Evolutionary conservation across 2,888 invertebrate genomes (phyloP).

Genomic region (Microlaimidae sp.): DNA sequence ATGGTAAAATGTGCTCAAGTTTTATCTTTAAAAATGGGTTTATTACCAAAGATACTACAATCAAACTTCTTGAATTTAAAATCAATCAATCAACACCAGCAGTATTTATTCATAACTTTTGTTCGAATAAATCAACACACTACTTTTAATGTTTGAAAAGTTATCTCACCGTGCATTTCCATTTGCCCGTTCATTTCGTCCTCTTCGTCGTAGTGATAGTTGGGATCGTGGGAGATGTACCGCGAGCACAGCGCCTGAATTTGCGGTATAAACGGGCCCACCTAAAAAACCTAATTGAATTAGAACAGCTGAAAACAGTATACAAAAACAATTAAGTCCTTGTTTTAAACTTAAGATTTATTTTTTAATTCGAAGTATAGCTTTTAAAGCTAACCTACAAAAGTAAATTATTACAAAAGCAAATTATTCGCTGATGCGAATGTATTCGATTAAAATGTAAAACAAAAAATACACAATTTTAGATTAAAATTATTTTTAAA

Average conservation of each 20-base stretch:
- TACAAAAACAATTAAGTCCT: neutral
- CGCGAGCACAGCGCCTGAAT: constrained; percentile 60
- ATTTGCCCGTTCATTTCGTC: constrained; percentile 34
- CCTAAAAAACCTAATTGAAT: no score
- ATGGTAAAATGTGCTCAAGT: no score
- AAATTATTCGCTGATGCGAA: no score
- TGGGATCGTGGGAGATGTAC: constrained; percentile 90
- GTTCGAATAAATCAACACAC: neutral
- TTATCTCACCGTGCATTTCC: neutral
- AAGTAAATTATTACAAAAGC: neutral
- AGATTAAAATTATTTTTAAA: constrained; percentile 4
- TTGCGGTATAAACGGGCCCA: constrained; percentile 17
- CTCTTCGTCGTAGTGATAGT: constrained; percentile 78
- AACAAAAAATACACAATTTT: no score
- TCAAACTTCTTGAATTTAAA: no score
- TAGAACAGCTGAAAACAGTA: constrained; percentile 14
- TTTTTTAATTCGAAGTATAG: no score
- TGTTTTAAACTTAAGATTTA: no score
- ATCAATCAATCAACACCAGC: no score
- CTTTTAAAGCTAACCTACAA: no score
- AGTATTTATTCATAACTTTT: neutral
- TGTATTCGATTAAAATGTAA: no score
- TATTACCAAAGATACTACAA: no score
- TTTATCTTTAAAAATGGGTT: no score
- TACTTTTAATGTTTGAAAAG: neutral